These are phyloP conservation scores for Metellina segmentata DNA, from an alignment of 2,888 invertebrate species.

Conservation along the genomic window DNA sequence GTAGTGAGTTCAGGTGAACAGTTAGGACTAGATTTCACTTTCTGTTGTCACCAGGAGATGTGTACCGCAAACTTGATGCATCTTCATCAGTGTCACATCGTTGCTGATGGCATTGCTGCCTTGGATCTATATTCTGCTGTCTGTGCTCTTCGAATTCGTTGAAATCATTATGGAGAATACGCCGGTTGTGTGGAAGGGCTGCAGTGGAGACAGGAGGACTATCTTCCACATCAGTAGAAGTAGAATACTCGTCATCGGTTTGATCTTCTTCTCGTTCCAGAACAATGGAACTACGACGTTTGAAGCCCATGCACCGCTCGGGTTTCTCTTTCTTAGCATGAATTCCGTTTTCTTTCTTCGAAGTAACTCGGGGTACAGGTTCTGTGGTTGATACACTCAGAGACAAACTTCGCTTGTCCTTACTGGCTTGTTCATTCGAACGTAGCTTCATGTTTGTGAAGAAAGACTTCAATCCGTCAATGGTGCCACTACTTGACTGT, in stretches of 20 bases:
- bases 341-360: not conserved
- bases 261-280: constrained; percentile 37
- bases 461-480: constrained; percentile 39
- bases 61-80: too few species aligned
- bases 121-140: too few species aligned
- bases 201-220: constrained; percentile 16
- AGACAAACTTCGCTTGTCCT: constrained; percentile 45
- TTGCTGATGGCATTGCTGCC: not conserved
- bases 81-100: too few species aligned
- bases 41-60: too few species aligned
- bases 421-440: constrained; percentile 12
- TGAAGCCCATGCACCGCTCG: constrained; percentile 5
- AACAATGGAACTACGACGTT: constrained; percentile 23
- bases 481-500: not conserved
- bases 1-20: too few species aligned
- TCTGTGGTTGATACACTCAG: not conserved
- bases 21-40: too few species aligned
- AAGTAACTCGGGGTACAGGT: not conserved
- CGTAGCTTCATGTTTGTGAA: constrained; percentile 38
- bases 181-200: not conserved
- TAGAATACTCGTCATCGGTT: constrained; percentile 43
- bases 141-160: too few species aligned
- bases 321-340: not conserved
- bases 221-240: constrained; percentile 60
- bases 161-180: too few species aligned